These are phyloP conservation scores for Onchidella celtica DNA, from an alignment of 2,888 invertebrate species.

Conservation along the genomic window DNA sequence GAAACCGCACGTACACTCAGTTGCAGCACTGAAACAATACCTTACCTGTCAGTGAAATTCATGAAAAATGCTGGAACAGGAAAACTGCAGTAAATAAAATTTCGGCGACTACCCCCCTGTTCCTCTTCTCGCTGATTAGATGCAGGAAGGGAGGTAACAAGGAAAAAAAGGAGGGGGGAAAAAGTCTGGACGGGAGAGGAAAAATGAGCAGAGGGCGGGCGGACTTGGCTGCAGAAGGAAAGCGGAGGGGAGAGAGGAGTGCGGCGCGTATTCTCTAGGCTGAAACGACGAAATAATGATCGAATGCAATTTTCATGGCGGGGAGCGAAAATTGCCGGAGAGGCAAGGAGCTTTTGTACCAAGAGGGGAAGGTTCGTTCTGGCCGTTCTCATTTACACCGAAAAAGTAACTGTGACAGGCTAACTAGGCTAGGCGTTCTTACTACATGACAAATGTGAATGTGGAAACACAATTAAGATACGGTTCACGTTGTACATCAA, in stretches of 20 bases:
- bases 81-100: conserved; percentile 1
- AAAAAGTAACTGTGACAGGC: no score
- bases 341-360: neutral
- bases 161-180: conserved; percentile 28
- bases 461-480: no score
- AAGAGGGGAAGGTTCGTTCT: no score
- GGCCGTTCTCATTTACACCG: no score
- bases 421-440: no score
- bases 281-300: conserved; percentile 41
- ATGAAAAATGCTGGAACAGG: conserved; percentile 16
- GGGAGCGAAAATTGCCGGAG: neutral
- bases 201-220: conserved; percentile 17
- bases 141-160: conserved; percentile 49
- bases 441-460: no score
- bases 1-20: no score
- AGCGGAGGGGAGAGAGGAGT: conserved; percentile 23
- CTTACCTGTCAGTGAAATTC: conserved; percentile 44
- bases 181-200: neutral
- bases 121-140: conserved; percentile 24
- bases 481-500: no score
- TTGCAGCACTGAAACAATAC: no score
- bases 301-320: conserved; percentile 38
- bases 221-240: neutral
- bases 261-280: conserved; percentile 8
- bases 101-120: conserved; percentile 14